Evolutionary conservation across 2,888 invertebrate genomes (phyloP).

Genomic region (Cylloceria caligata): DNA sequence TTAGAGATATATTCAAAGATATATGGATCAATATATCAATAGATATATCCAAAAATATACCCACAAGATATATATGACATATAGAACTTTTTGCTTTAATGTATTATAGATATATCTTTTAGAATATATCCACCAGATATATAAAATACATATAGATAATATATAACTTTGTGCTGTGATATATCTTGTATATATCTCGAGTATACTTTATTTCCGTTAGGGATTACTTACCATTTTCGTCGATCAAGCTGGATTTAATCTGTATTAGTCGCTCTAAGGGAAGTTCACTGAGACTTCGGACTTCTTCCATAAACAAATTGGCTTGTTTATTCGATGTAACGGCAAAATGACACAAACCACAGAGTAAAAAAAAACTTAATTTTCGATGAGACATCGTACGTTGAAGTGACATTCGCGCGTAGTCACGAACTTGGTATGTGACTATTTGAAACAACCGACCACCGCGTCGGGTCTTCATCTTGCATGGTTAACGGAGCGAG

Average conservation of each 20-base stretch:
- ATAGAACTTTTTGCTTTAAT: too few relatives aligned
- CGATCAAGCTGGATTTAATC: conserved; percentile 85
- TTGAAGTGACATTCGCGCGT: background rate
- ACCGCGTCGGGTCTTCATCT: conserved; percentile 45
- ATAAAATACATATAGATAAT: too few relatives aligned
- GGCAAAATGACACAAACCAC: background rate
- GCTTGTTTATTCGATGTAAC: conserved; percentile 24
- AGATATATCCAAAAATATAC: too few relatives aligned
- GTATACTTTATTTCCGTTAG: too few relatives aligned
- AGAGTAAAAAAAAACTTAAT: conserved; percentile 34
- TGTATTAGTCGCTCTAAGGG: conserved; percentile 89
- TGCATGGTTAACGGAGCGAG: conserved; percentile 72
- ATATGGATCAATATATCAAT: too few relatives aligned
- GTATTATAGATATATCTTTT: too few relatives aligned
- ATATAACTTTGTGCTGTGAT: too few relatives aligned
- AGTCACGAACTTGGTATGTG: conserved; percentile 23
- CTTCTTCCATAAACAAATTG: conserved; percentile 76
- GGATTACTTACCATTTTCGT: conserved; percentile 73
- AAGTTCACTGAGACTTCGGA: conserved; percentile 88
- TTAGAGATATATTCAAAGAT: too few relatives aligned
- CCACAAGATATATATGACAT: too few relatives aligned
- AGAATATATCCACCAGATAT: too few relatives aligned
- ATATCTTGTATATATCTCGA: too few relatives aligned
- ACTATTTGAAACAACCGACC: conserved; percentile 6
- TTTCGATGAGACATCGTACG: conserved; percentile 26